Evolutionary conservation across 2,113 vertebrate species (phyloP), one percentile per base, ranked within the genome.

Genomic region (Glaucomys volans): DNA sequence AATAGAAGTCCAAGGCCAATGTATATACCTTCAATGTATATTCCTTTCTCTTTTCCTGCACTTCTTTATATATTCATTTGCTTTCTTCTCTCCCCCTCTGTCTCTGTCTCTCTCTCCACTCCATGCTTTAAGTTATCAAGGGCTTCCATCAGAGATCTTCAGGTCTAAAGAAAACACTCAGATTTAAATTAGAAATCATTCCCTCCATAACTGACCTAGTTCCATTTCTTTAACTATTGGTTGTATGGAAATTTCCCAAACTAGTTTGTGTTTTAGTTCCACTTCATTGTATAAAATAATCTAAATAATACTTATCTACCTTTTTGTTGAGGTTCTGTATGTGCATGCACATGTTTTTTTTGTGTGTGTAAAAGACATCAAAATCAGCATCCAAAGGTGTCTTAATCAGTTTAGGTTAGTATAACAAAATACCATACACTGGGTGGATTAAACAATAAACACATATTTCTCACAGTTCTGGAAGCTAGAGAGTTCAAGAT

Each of bases 101-200:
- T 22, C 26, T 52, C 16, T 28, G 16, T 77, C 17, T 64, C 4
- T 62, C 16, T 76, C 7, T 87, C 2, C 12, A 54, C 2, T 54
- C 16, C 18, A 50, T 88, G 28, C 17, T 11, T 82, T 64, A 91
- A 75, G 4, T 82, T 5, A 91, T 47, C 8, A 37, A 24, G 10
- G 20, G 24, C 20, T 93, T 90, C n/a, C 2, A 75, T 57, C 37
- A 59, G 24, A 66, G 67, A 42, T 4, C 22, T 50, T 30, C 66
- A 71, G 26, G 9, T 17, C 2, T 32, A 69, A 87, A 87, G 42
- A 69, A 75, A 57, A 37, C 54, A 77, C 8, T 83, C 42, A 76
- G 18, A 90, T 35, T 72, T 84, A 54, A 94, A 30, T 35, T 66
- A 69, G 85, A 93, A 5, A 69, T 75, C 95, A 37, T 71, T 87